These are phyloP conservation scores for Crocuta crocuta DNA, from an alignment of 2,113 vertebrate species.

Conservation along the genomic window DNA sequence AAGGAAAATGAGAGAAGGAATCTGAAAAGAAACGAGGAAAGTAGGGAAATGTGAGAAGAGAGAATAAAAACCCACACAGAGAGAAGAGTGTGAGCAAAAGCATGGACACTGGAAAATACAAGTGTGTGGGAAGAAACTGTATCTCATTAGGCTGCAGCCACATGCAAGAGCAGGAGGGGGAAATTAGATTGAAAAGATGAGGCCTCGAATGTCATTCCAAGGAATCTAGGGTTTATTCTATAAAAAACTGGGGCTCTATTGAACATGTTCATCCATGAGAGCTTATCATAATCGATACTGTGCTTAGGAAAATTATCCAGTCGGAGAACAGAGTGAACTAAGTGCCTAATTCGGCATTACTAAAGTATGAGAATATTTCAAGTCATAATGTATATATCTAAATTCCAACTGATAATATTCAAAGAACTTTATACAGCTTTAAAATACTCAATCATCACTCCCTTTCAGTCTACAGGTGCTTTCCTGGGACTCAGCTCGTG, in stretches of 20 bases:
- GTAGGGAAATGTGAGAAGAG: neutral
- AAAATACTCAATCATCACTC: neutral
- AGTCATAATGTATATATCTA: neutral
- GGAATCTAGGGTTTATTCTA: neutral
- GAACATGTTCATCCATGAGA: neutral
- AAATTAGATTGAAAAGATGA: neutral
- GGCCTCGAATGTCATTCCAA: neutral
- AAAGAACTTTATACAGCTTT: conserved; percentile 14
- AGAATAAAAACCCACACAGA: neutral
- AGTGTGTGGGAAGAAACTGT: neutral
- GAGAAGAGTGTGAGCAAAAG: neutral
- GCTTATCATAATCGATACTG: neutral
- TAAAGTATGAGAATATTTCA: neutral
- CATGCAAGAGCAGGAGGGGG: neutral
- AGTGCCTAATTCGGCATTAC: neutral
- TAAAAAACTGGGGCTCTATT: neutral
- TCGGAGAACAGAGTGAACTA: neutral
- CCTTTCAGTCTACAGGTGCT: neutral
- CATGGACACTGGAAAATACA: neutral
- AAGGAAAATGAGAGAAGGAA: neutral
- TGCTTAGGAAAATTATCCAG: neutral
- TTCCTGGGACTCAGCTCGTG: neutral
- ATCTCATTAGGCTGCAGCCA: neutral
- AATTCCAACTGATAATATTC: neutral
- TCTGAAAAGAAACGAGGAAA: conserved; percentile 43